phyloP scores from a whole-genome alignment of 92 coral and sea anemone genomes.

The Diadumene lineata region DNA sequence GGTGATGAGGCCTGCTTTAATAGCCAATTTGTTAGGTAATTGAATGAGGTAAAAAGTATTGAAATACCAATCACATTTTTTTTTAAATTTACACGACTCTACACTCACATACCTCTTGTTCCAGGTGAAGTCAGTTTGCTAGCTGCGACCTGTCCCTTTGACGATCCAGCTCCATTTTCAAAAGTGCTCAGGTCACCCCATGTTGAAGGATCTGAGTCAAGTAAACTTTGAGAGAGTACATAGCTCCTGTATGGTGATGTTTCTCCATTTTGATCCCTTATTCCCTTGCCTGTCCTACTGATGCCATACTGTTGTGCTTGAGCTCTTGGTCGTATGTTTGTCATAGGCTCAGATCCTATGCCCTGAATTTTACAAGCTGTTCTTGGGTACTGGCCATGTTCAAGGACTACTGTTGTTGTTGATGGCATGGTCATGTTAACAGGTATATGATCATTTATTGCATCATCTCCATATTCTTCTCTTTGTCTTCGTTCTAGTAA shows the following conservation, averaged over 20 bases:
- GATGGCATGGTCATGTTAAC: slow-evolving; percentile 17
- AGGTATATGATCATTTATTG: background rate
- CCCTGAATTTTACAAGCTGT: background rate
- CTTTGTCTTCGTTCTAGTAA: slow-evolving; percentile 60
- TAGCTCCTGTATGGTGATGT: slow-evolving; percentile 88
- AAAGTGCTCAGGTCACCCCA: slow-evolving; percentile 89
- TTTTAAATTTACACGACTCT: background rate
- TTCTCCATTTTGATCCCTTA: slow-evolving; percentile 33
- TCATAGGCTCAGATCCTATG: slow-evolving; percentile 14
- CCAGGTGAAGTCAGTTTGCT: slow-evolving; percentile 92
- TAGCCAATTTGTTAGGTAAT: no score
- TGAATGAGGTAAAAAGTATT: no score
- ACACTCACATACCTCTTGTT: slow-evolving; percentile 69
- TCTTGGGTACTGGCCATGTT: slow-evolving; percentile 8
- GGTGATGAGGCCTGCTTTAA: no score
- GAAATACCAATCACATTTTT: no score
- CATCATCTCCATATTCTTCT: background rate
- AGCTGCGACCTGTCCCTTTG: slow-evolving; percentile 47
- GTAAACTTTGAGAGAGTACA: slow-evolving; percentile 59
- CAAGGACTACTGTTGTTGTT: slow-evolving; percentile 31
- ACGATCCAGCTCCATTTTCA: slow-evolving; percentile 60
- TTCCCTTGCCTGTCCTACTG: slow-evolving; percentile 5
- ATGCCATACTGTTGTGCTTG: slow-evolving; percentile 4
- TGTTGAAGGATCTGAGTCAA: slow-evolving; percentile 81
- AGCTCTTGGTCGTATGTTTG: slow-evolving; percentile 56